Base-by-base conservation (phyloP, 2,113 vertebrate genomes). In the Oncorhynchus masou region DNA sequence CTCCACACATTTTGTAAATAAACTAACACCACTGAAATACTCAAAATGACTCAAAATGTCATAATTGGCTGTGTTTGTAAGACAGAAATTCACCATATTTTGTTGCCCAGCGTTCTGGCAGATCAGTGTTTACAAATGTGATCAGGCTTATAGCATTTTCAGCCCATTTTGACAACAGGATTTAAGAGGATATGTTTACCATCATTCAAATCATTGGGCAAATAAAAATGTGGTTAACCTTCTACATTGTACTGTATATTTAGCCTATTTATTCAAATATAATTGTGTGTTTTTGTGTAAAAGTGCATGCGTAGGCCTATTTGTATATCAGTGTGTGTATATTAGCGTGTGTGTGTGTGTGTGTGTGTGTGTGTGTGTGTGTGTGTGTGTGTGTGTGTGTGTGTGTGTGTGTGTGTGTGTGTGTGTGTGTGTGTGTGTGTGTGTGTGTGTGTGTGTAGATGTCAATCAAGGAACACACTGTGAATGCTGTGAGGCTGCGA, bases 401-500 rank as follows among this genome's bases (percentile, higher is more conserved):
- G 13, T 66, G 64, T 66, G 69, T 70, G 45, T 51, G 2, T 27
- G 27, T 27, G 27, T 27, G 3, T n/a, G 64, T 66, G 13, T 66
- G 64, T 66, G 69, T 70, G 39, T 51, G 25, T 16, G 5, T 19
- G n/a, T 51, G 70, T 51, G 68, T 45, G 68, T 2, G 64, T 16
- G 5, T 19, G 64, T 66, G 69, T 70, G 45, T 51, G 39, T 22
- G 19, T 45, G 49, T 31, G 71, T 68, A 76, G 74, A 79, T 86
- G 88, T 87, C 87, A 90, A 88, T 91, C 90, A 89, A 87, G 83
- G 22, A 5, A 80, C 70, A 16, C 67, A 4, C 59, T n/a, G 16
- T 27, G 74, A 81, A 80, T 71, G 84, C 91, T 90, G 91, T 65
- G n/a, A 79, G 88, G 64, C 81, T 62, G 89, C 54, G 89, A 92